Evolutionary conservation across 1,140 invertebrate genomes (phyloP).

Genomic region (Drosophila ironensis): DNA sequence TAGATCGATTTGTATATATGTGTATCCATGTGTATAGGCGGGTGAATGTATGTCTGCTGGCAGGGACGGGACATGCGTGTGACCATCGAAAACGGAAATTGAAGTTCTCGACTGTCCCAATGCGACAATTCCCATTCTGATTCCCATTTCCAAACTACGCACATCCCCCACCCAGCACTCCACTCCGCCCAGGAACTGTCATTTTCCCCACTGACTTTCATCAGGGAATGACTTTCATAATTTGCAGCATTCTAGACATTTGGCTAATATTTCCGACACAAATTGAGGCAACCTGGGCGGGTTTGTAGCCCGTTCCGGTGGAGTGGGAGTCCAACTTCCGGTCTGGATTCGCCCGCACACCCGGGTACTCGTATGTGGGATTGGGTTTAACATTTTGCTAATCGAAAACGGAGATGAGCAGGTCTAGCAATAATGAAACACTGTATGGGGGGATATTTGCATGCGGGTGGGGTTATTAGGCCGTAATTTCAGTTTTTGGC

Average conservation of each 20-base stretch:
- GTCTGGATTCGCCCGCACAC: neutral
- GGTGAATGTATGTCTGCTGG: too few relatives aligned
- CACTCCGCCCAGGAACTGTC: too few relatives aligned
- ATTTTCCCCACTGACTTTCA: constrained; percentile 10
- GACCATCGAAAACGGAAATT: constrained; percentile 50
- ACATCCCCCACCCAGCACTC: too few relatives aligned
- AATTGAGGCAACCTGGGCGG: too few relatives aligned
- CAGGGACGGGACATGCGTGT: constrained; percentile 31
- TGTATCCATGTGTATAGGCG: neutral
- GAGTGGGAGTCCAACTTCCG: neutral
- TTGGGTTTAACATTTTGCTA: neutral
- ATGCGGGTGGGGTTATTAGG: too few relatives aligned
- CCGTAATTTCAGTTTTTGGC: too few relatives aligned
- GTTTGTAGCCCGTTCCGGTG: too few relatives aligned
- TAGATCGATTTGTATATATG: neutral
- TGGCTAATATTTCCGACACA: constrained; percentile 54
- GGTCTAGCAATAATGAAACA: too few relatives aligned
- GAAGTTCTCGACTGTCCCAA: constrained; percentile 53
- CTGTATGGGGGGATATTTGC: too few relatives aligned
- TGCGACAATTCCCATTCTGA: constrained; percentile 23
- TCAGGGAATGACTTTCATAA: constrained; percentile 64
- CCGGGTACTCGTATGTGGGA: neutral
- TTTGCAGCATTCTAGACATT: constrained; percentile 29
- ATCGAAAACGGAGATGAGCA: neutral
- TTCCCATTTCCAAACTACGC: neutral